Evolutionary conservation across 2,797 vertebrate species (phyloP).

Genomic region (Champsocephalus gunnari): DNA sequence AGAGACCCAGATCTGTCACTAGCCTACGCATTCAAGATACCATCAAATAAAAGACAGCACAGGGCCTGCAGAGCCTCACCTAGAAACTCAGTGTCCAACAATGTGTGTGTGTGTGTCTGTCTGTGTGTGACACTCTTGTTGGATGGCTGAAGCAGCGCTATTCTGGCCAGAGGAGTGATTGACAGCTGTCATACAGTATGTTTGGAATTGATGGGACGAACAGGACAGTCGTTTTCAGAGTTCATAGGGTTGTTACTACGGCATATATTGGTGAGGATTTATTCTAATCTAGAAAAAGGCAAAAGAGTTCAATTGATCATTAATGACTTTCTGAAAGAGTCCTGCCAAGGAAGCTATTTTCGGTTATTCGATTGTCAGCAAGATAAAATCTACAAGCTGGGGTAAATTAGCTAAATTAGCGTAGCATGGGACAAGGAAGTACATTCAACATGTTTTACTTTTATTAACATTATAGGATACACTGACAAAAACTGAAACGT

Average conservation of each 20-base stretch:
- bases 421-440: too few relatives aligned
- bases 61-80: slow-evolving; percentile 20
- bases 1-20: slow-evolving; percentile 75
- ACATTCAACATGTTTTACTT: too few relatives aligned
- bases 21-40: slow-evolving; percentile 55
- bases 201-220: slow-evolving; percentile 6
- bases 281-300: not conserved
- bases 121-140: slow-evolving; percentile 1
- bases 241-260: slow-evolving; percentile 37
- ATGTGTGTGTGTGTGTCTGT: slow-evolving; percentile 10
- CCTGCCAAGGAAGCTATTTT: too few relatives aligned
- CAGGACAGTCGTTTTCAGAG: not conserved
- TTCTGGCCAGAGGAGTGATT: slow-evolving; percentile 20
- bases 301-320: not conserved
- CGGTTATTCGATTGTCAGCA: too few relatives aligned
- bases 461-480: too few relatives aligned
- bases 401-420: too few relatives aligned
- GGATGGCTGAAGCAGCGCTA: slow-evolving; percentile 1
- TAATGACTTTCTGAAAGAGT: not conserved
- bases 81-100: not conserved
- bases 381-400: too few relatives aligned
- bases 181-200: slow-evolving; percentile 54
- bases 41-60: slow-evolving; percentile 35
- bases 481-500: too few relatives aligned
- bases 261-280: slow-evolving; percentile 9